Percentiles rank a stretch among this genome's conserved stretches.
These are phyloP conservation scores for Dryocosmus kuriphilus DNA, from an alignment of 2,888 invertebrate species.

Conservation along the genomic window DNA sequence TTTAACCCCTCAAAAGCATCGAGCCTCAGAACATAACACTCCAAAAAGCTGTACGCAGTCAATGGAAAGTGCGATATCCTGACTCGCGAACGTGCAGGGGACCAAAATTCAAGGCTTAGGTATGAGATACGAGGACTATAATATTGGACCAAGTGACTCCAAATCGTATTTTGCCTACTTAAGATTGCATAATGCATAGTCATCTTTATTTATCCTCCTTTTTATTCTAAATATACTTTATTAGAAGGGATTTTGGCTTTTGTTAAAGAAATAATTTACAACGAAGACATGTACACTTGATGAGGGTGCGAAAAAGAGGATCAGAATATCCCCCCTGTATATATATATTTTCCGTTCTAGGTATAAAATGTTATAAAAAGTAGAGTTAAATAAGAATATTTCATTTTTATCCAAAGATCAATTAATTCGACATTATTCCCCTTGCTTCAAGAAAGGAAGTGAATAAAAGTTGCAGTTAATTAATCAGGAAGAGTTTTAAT, in stretches of 20 bases:
- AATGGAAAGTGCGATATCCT: conserved; percentile 49
- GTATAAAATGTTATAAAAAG: too few relatives aligned
- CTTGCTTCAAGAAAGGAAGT: neutral
- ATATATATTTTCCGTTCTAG: too few relatives aligned
- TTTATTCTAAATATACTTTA: neutral
- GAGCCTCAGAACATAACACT: conserved; percentile 4
- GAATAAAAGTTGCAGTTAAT: neutral
- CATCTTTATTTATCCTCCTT: neutral
- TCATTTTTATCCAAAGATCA: too few relatives aligned
- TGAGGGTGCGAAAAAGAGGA: too few relatives aligned
- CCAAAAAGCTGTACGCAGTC: conserved; percentile 27
- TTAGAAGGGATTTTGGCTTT: neutral
- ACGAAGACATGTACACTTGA: too few relatives aligned
- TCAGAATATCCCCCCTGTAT: too few relatives aligned
- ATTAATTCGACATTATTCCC: neutral
- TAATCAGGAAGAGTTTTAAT: neutral
- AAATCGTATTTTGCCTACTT: neutral
- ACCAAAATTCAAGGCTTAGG: conserved; percentile 55
- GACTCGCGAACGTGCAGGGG: conserved; percentile 52
- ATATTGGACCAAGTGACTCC: neutral
- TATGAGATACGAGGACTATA: conserved; percentile 25
- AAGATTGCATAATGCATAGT: neutral
- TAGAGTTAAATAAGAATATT: too few relatives aligned
- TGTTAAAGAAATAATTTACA: neutral
- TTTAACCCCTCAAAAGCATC: neutral